phyloP scores from a whole-genome alignment of 2,113 vertebrate species.

The Monarcha castaneiventris region DNA sequence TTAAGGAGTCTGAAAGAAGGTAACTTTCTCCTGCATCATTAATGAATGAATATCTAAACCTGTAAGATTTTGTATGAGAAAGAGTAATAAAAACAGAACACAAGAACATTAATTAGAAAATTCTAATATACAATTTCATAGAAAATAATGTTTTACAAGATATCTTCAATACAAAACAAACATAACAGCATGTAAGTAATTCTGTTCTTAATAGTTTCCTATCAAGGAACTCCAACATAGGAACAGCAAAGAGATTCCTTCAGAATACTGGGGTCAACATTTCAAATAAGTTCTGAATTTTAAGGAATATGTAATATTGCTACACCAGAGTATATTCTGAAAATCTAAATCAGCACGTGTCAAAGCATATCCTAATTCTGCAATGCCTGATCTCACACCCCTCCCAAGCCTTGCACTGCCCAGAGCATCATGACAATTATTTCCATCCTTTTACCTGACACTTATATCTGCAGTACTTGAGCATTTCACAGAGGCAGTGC shows the following conservation, averaged over 20 bases:
- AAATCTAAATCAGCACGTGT: not conserved
- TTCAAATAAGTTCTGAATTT: not conserved
- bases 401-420: not conserved
- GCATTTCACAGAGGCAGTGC: not conserved
- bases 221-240: not conserved
- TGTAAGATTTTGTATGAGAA: not conserved
- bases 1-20: not conserved
- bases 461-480: not conserved
- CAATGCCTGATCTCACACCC: not conserved
- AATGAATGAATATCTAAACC: not conserved
- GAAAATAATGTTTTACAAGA: not conserved
- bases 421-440: not conserved
- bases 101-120: not conserved
- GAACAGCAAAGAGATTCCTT: not conserved
- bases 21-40: not conserved
- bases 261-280: not conserved
- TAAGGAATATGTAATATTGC: not conserved
- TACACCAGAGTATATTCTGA: not conserved
- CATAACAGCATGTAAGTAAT: not conserved
- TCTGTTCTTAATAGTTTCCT: not conserved
- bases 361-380: not conserved
- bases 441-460: not conserved
- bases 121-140: not conserved
- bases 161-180: not conserved
- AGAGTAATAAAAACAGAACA: not conserved